Percentiles rank a stretch among this genome's conserved stretches.
phyloP scores from a whole-genome alignment of 92 coral and sea anemone genomes.

The Umimayanthus kanabou region DNA sequence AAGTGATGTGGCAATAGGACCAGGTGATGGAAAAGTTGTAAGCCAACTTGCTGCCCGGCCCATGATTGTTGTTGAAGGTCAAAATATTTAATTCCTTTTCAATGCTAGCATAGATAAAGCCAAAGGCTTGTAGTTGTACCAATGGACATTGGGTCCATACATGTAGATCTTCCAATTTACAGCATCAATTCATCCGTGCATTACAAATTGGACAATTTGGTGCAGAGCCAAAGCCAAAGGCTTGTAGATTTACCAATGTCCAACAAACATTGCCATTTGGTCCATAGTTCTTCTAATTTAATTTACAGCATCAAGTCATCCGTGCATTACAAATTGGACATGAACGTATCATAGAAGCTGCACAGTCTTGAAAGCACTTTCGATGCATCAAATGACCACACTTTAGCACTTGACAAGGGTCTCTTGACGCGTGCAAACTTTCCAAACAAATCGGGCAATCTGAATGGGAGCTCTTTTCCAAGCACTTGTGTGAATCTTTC shows the following conservation, averaged over 20 bases:
- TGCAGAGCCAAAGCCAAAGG: no score
- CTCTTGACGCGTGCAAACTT: constrained; percentile 79
- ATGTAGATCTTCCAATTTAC: no score
- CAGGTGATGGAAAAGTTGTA: not conserved
- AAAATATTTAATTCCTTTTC: no score
- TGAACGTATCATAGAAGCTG: constrained; percentile 43
- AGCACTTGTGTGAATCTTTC: constrained; percentile 70
- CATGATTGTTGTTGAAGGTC: no score
- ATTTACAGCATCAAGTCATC: constrained; percentile 45
- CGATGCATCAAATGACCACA: constrained; percentile 94
- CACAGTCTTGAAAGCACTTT: constrained; percentile 77
- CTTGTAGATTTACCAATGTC: no score
- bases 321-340: constrained; percentile 72
- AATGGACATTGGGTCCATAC: no score
- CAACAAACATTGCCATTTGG: not conserved
- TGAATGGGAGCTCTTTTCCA: constrained; percentile 86
- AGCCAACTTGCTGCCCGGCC: not conserved
- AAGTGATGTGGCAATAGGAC: not conserved
- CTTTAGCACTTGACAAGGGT: constrained; percentile 81
- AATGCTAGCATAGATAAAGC: not conserved
- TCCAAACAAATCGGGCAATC: constrained; percentile 95
- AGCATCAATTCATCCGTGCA: no score
- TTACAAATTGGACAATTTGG: no score
- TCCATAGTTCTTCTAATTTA: not conserved
- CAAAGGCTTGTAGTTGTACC: no score